A percentile compares a stretch with the other conserved stretches of the same genome.
Evolutionary conservation across 2,797 vertebrate genomes (phyloP).

Genomic region (Craterocephalus amniculus): DNA sequence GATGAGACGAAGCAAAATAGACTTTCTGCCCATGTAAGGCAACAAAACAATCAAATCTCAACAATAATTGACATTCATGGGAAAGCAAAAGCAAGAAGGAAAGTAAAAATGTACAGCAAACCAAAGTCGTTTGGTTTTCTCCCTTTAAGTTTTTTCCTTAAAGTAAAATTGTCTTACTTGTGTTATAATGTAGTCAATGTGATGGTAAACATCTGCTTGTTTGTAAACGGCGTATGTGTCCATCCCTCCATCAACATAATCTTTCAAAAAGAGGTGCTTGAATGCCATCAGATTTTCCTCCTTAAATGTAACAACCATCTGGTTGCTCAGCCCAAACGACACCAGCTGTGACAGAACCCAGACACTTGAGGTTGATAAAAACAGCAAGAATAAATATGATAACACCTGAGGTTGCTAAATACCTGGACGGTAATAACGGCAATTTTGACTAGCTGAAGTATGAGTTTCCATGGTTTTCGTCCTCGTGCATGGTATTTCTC

Average conservation of each 20-base stretch:
- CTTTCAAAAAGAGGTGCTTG: constrained; percentile 94
- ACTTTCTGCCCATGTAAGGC: background rate
- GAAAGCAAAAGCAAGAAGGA: constrained; percentile 26
- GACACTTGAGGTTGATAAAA: background rate
- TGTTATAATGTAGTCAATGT: constrained; percentile 87
- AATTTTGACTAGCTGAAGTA: constrained; percentile 94
- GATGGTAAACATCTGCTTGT: constrained; percentile 89
- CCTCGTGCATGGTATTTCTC: constrained; percentile 95
- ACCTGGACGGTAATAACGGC: constrained; percentile 94
- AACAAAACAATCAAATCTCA: constrained; percentile 25
- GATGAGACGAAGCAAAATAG: background rate
- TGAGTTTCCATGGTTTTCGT: constrained; percentile 95
- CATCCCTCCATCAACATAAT: constrained; percentile 83
- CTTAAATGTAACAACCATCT: constrained; percentile 97
- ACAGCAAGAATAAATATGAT: background rate
- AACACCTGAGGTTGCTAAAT: background rate
- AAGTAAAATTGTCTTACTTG: constrained; percentile 78
- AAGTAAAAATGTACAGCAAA: background rate
- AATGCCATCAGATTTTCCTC: constrained; percentile 94
- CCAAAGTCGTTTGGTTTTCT: background rate
- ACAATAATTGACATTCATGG: constrained; percentile 55
- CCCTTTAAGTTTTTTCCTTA: background rate
- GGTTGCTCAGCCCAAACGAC: constrained; percentile 95
- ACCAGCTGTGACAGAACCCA: constrained; percentile 83
- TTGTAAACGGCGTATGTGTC: constrained; percentile 90